Evolutionary conservation across 1,140 invertebrate genomes (phyloP), one percentile per base, ranked within the genome.

Genomic region (Cherax destructor): DNA sequence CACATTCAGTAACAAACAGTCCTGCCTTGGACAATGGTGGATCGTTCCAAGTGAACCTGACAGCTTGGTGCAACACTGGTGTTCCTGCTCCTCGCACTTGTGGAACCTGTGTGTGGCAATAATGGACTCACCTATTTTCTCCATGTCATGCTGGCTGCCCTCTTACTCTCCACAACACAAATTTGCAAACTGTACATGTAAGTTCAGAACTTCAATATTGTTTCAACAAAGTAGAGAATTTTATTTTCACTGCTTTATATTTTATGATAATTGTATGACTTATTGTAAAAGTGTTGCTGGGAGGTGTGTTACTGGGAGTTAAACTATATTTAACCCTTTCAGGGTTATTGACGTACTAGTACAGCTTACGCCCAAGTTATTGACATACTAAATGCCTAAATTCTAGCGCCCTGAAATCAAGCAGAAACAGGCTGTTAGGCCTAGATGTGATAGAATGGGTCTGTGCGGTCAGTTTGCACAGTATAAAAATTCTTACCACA

Each of bases 61-160:
- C 98, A 87, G 97, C 98, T 83, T 96, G 97, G 11, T 99, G 98
- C 95, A 99, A 99, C 95, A 97, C 98, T 94, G 97, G 93, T 99
- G 98, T 95, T 96, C 97, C 93, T 99, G 98, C 95, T 96, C 97
- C 59, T 94, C 97, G 97, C 97, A 93, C 97, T 98, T 94, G 97
- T 99, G 92, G 98, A 99, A 94, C 98, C 98, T 13, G 98, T 99
- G 91, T 99, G 98, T 95, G 98, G 98, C 77, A 98, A 98, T 94
- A 98, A 99, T 94, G 98, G 98, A 16, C 96, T 99, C 86, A 99
- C 98, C 3, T 99, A 99, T 95, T 97, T 94, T 97, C 97, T 61
- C 98, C 98, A 9, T 99, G 98, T 95, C 98, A 99, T 95, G 98
- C 98, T 59, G 98, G 98, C 41, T 99, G 98, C 95, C 97, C 86